Percentiles rank a stretch among this genome's conserved stretches.
Conservation (phyloP, 2,113 vertebrate species). For the Protobothrops mucrosquamatus region DNA sequence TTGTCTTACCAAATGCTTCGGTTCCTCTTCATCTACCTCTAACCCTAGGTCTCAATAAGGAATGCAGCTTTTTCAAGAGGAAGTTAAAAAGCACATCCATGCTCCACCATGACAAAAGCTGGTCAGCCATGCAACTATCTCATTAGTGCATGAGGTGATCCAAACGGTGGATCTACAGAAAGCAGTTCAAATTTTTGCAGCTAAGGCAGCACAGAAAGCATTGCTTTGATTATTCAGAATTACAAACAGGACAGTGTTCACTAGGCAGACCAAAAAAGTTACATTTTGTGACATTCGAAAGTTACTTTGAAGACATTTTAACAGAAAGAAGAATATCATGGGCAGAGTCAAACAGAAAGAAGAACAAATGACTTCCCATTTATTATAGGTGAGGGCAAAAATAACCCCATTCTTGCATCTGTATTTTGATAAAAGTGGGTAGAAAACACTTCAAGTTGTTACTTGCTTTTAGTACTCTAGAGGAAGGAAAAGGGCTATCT, state of each 20-base stretch:
- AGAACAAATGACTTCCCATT: background rate
- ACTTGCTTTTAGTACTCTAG: slow-evolving; percentile 21
- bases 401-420: slow-evolving; percentile 23
- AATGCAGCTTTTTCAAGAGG: background rate
- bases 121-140: background rate
- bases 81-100: background rate
- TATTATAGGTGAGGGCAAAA: slow-evolving; percentile 12
- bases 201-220: background rate
- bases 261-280: background rate
- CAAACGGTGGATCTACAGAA: background rate
- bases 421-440: slow-evolving; percentile 30
- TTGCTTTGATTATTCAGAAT: background rate
- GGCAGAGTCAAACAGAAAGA: background rate
- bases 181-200: background rate
- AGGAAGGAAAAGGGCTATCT: background rate
- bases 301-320: background rate
- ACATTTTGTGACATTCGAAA: background rate
- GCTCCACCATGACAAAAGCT: background rate
- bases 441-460: slow-evolving; percentile 39
- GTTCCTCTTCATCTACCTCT: background rate
- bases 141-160: background rate
- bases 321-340: background rate
- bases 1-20: background rate
- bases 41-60: background rate
- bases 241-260: background rate